These are phyloP conservation scores for Sebastiscus tertius DNA, from an alignment of 2,797 vertebrate genomes.

Conservation along the genomic window DNA sequence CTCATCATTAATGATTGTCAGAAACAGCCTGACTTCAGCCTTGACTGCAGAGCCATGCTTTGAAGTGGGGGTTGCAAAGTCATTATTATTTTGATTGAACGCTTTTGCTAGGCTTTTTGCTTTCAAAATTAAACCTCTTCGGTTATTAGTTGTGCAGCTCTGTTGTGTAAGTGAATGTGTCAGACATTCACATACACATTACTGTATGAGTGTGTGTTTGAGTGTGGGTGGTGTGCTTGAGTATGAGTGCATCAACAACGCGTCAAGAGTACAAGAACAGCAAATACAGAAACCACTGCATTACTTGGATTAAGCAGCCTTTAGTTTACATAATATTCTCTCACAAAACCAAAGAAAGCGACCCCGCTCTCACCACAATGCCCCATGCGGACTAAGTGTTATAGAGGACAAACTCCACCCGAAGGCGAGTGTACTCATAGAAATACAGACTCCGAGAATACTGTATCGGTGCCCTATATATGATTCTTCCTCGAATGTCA, in stretches of 20 bases:
- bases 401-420: neutral
- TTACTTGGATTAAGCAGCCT: neutral
- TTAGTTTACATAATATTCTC: conserved; percentile 5
- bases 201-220: neutral
- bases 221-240: conserved; percentile 12
- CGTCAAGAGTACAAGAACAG: conserved; percentile 13
- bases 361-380: neutral
- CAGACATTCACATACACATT: neutral
- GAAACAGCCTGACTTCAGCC: conserved; percentile 17
- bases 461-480: neutral
- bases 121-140: conserved; percentile 27
- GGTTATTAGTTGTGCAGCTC: neutral
- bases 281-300: conserved; percentile 3
- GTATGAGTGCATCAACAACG: conserved; percentile 2
- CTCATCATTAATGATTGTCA: conserved; percentile 26
- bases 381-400: neutral
- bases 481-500: neutral
- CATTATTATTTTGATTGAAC: conserved; percentile 14
- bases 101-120: conserved; percentile 13
- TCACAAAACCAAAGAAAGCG: neutral
- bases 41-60: conserved; percentile 23
- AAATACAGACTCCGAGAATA: neutral
- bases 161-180: neutral
- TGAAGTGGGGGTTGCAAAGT: conserved; percentile 16
- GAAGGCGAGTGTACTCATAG: neutral